phyloP scores from a whole-genome alignment of 2,797 vertebrate species.

The Lutra lutra region DNA sequence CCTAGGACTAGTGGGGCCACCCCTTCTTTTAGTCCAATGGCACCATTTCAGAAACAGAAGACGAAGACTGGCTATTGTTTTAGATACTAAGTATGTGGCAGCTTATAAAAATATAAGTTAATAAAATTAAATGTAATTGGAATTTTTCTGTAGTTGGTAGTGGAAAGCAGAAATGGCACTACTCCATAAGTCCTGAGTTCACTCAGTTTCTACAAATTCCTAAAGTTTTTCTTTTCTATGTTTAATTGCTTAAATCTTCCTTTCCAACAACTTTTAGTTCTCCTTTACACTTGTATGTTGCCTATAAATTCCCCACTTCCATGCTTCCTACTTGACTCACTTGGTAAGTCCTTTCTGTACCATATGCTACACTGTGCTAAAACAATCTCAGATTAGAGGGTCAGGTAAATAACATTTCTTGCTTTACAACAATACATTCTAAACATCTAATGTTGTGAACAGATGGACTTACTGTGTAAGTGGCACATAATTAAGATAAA shows the following conservation, averaged over 20 bases:
- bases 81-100: not conserved
- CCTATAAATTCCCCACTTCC: not conserved
- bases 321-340: not conserved
- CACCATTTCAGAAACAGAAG: not conserved
- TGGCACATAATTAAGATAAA: not conserved
- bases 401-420: not conserved
- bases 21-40: not conserved
- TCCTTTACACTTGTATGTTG: not conserved
- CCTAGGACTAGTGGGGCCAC: not conserved
- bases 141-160: not conserved
- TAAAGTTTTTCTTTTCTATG: not conserved
- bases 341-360: not conserved
- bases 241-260: not conserved
- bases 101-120: not conserved
- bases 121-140: not conserved
- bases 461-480: not conserved
- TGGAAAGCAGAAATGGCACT: not conserved
- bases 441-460: constrained; percentile 31
- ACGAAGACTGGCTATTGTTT: not conserved
- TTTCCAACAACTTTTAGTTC: not conserved
- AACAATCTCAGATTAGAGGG: not conserved
- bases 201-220: not conserved
- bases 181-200: not conserved
- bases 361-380: not conserved
- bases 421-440: constrained; percentile 13